Evolutionary conservation across 1,140 invertebrate genomes (phyloP).

Genomic region (Tetramorium alpestre): DNA sequence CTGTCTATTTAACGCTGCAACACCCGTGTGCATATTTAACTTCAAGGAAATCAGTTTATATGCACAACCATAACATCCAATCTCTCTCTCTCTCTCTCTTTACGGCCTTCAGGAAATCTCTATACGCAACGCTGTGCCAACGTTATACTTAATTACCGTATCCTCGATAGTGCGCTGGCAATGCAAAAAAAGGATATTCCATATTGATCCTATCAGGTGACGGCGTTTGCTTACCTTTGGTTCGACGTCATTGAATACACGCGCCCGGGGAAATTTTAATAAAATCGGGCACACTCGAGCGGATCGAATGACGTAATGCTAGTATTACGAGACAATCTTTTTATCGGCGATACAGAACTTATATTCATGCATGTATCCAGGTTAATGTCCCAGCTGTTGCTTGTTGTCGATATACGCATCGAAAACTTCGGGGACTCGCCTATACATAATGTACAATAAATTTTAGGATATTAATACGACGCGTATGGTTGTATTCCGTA

Average conservation of each 20-base stretch:
- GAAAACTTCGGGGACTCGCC: neutral
- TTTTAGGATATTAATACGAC: neutral
- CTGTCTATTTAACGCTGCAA: conserved; percentile 19
- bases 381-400: conserved; percentile 42
- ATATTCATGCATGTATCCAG: conserved; percentile 21
- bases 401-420: conserved; percentile 9
- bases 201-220: neutral
- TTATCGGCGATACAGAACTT: conserved; percentile 11
- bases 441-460: neutral
- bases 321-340: neutral
- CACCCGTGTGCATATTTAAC: conserved; percentile 11
- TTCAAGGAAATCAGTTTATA: conserved; percentile 35
- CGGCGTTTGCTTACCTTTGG: neutral
- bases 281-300: conserved; percentile 17
- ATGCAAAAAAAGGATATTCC: neutral
- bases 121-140: neutral
- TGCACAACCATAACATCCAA: neutral
- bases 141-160: neutral
- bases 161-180: neutral
- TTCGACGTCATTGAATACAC: neutral
- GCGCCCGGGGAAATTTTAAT: neutral
- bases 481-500: neutral
- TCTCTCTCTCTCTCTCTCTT: neutral
- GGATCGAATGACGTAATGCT: conserved; percentile 14
- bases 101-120: neutral